These are phyloP conservation scores for Cheiracanthium punctorium DNA, from an alignment of 2,888 invertebrate genomes.

Conservation along the genomic window DNA sequence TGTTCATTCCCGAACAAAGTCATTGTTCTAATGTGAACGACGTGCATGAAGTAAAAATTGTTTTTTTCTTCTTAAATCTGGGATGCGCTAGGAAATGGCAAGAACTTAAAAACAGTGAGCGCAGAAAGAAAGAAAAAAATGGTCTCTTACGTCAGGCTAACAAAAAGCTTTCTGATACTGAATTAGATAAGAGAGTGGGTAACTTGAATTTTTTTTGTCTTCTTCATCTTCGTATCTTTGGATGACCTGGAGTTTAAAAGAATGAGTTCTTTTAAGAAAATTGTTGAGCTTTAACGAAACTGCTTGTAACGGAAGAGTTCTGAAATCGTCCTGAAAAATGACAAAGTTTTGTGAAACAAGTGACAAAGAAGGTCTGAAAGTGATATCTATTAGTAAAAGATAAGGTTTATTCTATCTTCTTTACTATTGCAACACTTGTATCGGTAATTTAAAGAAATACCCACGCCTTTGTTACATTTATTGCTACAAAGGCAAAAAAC, in stretches of 20 bases:
- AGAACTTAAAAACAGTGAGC: conserved; percentile 30
- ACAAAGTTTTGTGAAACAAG: background rate
- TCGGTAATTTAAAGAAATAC: too few relatives aligned
- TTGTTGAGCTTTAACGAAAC: background rate
- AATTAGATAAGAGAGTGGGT: background rate
- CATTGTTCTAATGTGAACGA: conserved; percentile 35
- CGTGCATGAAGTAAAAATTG: conserved; percentile 19
- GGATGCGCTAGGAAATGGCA: conserved; percentile 16
- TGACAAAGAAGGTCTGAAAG: too few relatives aligned
- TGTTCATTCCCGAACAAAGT: background rate
- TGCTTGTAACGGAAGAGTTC: background rate
- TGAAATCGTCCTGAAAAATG: background rate
- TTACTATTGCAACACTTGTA: too few relatives aligned
- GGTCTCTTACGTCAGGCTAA: conserved; percentile 18
- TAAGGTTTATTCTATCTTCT: too few relatives aligned
- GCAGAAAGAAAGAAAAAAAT: conserved; percentile 39
- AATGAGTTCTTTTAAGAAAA: background rate
- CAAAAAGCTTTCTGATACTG: conserved; percentile 28
- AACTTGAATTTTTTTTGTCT: conserved; percentile 8
- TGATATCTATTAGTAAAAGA: too few relatives aligned
- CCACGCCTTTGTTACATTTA: too few relatives aligned
- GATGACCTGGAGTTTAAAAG: conserved; percentile 10
- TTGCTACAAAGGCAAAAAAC: too few relatives aligned
- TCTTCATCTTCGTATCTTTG: conserved; percentile 17
- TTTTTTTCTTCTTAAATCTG: too few relatives aligned